These are phyloP conservation scores for Andrena chrysosceles DNA, from an alignment of 2,888 invertebrate genomes.

Conservation along the genomic window DNA sequence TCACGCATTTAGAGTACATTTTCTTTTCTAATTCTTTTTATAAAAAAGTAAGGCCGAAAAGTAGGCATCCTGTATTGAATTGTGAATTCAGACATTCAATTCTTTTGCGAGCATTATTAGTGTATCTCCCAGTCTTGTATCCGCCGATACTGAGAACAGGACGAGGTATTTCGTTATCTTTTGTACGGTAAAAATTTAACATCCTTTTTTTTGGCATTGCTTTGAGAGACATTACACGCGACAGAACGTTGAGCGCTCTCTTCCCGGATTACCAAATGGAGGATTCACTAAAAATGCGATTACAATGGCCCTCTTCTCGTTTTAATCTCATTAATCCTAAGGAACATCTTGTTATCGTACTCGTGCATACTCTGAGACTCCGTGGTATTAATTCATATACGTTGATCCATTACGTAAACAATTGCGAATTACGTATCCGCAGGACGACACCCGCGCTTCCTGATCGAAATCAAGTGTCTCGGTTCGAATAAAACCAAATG, in stretches of 20 bases:
- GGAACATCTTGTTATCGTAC: slow-evolving; percentile 67
- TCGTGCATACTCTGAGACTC: slow-evolving; percentile 33
- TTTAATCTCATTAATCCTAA: slow-evolving; percentile 67
- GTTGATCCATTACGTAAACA: slow-evolving; percentile 68
- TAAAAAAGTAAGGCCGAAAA: slow-evolving; percentile 81
- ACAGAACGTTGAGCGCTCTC: slow-evolving; percentile 70
- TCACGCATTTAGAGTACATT: slow-evolving; percentile 16
- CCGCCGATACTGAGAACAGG: slow-evolving; percentile 56
- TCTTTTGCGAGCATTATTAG: slow-evolving; percentile 65
- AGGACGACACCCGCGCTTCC: slow-evolving; percentile 72
- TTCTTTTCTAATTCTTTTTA: slow-evolving; percentile 39
- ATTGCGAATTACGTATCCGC: slow-evolving; percentile 74
- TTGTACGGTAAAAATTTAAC: slow-evolving; percentile 62
- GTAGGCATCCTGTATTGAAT: slow-evolving; percentile 77
- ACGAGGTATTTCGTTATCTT: slow-evolving; percentile 71
- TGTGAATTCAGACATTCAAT: slow-evolving; percentile 68
- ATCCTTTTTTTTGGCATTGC: slow-evolving; percentile 52
- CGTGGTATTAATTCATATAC: slow-evolving; percentile 51
- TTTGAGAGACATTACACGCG: slow-evolving; percentile 47
- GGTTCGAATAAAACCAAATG: slow-evolving; percentile 50
- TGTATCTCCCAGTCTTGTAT: slow-evolving; percentile 40
- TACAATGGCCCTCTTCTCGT: slow-evolving; percentile 55
- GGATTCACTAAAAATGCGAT: slow-evolving; percentile 63
- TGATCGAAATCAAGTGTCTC: slow-evolving; percentile 68
- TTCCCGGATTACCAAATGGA: slow-evolving; percentile 38